phyloP scores from a whole-genome alignment of 2,888 invertebrate genomes.

The Dioctria rufipes region DNA sequence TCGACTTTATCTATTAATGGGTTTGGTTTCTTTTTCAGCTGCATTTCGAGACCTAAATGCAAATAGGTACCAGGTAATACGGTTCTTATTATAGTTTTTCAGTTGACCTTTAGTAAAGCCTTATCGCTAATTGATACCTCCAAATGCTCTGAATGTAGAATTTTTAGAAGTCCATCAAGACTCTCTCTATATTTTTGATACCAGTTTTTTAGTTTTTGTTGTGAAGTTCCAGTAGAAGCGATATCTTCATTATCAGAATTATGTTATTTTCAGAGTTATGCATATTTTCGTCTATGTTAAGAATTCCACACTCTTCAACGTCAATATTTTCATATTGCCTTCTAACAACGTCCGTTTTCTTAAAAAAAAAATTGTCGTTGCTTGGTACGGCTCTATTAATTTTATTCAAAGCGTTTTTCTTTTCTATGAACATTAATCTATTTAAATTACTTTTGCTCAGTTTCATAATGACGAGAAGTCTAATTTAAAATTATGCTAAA shows the following conservation, averaged over 20 bases:
- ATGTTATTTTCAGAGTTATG: not conserved
- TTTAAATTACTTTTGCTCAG: not conserved
- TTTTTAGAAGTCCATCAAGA: not conserved
- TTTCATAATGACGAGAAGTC: not conserved
- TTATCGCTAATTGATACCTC: too few relatives aligned
- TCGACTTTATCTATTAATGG: not conserved
- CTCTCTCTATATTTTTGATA: not conserved
- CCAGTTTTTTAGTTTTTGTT: not conserved
- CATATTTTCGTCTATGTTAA: slow-evolving; percentile 3
- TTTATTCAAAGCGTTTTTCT: not conserved
- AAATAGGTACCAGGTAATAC: slow-evolving; percentile 17
- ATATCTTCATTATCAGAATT: slow-evolving; percentile 6
- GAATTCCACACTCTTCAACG: not conserved
- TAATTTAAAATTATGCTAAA: too few relatives aligned
- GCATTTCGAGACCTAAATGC: slow-evolving; percentile 31
- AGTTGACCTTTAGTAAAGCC: too few relatives aligned
- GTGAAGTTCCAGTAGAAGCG: not conserved
- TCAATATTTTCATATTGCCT: slow-evolving; percentile 12
- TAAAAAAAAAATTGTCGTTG: not conserved
- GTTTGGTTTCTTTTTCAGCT: slow-evolving; percentile 45
- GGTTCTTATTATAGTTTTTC: slow-evolving; percentile 20
- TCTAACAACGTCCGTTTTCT: not conserved
- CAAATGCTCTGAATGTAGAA: not conserved
- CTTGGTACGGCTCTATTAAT: not conserved
- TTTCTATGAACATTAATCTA: not conserved